Conservation (phyloP, 2,113 vertebrate genomes). For the Tautogolabrus adspersus region DNA sequence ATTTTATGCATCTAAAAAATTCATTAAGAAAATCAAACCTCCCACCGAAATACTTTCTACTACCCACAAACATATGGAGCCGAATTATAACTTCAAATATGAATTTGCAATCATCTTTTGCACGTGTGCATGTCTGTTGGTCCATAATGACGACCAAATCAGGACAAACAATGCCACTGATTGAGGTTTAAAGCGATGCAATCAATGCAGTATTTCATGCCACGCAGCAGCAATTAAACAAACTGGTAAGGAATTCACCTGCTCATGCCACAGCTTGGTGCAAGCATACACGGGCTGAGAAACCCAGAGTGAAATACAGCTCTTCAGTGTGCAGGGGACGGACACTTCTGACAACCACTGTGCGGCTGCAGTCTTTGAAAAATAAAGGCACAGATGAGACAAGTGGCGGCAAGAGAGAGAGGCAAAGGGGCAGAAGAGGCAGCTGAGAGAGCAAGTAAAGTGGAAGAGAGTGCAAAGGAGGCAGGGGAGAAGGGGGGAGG, state of each 20-base stretch:
- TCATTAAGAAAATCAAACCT: neutral
- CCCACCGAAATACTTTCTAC: neutral
- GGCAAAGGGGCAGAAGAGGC: conserved; percentile 40
- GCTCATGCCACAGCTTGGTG: conserved; percentile 31
- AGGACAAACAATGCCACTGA: conserved; percentile 57
- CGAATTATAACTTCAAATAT: neutral
- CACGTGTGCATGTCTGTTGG: conserved; percentile 19
- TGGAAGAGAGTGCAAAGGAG: conserved; percentile 46
- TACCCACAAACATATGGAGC: neutral
- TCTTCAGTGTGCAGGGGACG: conserved; percentile 44
- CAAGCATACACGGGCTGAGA: conserved; percentile 17
- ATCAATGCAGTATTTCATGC: conserved; percentile 51
- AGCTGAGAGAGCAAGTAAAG: conserved; percentile 41
- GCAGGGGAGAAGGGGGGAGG: neutral
- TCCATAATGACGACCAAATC: conserved; percentile 29
- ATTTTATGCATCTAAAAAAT: neutral
- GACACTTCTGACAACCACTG: conserved; percentile 53
- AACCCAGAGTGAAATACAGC: conserved; percentile 18
- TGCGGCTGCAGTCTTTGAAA: conserved; percentile 21
- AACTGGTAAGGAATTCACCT: conserved; percentile 57
- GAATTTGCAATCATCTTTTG: conserved; percentile 30
- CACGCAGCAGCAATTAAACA: conserved; percentile 56
- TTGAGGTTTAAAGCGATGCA: conserved; percentile 62
- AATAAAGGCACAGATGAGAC: conserved; percentile 34
- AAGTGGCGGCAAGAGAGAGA: conserved; percentile 29